Conservation (phyloP, 2,888 invertebrate species). For the Rotaria sp. region DNA sequence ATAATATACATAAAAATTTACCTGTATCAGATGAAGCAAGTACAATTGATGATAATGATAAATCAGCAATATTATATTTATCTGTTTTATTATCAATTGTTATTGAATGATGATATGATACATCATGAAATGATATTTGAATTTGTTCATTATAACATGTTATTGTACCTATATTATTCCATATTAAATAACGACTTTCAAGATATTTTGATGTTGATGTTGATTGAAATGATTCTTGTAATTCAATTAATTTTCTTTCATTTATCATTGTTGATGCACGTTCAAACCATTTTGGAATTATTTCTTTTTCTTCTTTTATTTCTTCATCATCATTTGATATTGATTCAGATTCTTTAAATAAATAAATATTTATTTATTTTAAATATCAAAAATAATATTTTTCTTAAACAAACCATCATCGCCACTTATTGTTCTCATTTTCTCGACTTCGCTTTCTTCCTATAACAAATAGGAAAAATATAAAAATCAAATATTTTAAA, state of each 20-base stretch:
- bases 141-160: slow-evolving; percentile 3
- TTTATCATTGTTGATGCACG: not conserved
- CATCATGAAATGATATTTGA: slow-evolving; percentile 24
- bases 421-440: not conserved
- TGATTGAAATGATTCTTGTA: slow-evolving; percentile 21
- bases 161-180: slow-evolving; percentile 7
- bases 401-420: not conserved
- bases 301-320: not conserved
- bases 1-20: not conserved
- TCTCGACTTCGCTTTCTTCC: not conserved
- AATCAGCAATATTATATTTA: not conserved
- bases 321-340: not conserved
- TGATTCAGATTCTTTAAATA: not conserved
- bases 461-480: too few species aligned
- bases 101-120: not conserved
- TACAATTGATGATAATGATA: not conserved
- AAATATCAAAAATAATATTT: not conserved
- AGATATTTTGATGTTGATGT: slow-evolving; percentile 26
- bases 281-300: not conserved
- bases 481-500: not conserved
- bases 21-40: not conserved
- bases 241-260: not conserved
- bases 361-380: not conserved
- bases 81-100: slow-evolving; percentile 6
- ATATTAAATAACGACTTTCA: not conserved